phyloP scores from a whole-genome alignment of 2,797 vertebrate species.

The Gorsachius magnificus region DNA sequence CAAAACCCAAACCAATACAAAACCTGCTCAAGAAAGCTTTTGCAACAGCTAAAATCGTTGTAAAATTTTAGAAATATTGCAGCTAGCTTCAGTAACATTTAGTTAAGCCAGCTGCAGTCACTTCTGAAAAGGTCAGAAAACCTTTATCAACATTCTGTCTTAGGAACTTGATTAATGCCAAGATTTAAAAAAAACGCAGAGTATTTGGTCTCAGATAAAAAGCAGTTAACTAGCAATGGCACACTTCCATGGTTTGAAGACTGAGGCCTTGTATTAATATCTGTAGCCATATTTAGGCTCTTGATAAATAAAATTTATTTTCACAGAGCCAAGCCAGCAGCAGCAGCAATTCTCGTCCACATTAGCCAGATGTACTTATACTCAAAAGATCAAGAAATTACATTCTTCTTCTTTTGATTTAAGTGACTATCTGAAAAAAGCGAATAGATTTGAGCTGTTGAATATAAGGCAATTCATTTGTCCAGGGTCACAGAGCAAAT shows the following conservation, averaged over 20 bases:
- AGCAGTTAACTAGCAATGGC: neutral
- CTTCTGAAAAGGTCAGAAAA: neutral
- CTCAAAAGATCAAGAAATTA: neutral
- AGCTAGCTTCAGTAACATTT: neutral
- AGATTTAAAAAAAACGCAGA: neutral
- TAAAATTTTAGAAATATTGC: neutral
- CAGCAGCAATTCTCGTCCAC: neutral
- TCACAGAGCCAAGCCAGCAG: neutral
- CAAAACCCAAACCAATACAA: neutral
- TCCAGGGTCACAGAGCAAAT: neutral
- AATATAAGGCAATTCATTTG: neutral
- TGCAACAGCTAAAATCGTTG: neutral
- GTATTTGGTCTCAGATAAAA: neutral
- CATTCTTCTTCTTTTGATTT: neutral
- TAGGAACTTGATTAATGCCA: neutral
- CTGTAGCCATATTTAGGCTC: neutral
- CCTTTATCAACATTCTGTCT: neutral
- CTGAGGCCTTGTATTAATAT: neutral
- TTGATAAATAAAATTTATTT: neutral
- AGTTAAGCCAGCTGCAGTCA: neutral
- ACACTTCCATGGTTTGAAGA: rapidly evolving
- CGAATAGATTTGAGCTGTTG: neutral
- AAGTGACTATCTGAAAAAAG: neutral
- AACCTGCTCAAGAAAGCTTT: neutral
- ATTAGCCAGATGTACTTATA: neutral